A percentile compares a stretch with the other conserved stretches of the same genome.
These are phyloP conservation scores for Chaetogeoica ovagalla DNA, from an alignment of 2,888 invertebrate species.

Conservation along the genomic window DNA sequence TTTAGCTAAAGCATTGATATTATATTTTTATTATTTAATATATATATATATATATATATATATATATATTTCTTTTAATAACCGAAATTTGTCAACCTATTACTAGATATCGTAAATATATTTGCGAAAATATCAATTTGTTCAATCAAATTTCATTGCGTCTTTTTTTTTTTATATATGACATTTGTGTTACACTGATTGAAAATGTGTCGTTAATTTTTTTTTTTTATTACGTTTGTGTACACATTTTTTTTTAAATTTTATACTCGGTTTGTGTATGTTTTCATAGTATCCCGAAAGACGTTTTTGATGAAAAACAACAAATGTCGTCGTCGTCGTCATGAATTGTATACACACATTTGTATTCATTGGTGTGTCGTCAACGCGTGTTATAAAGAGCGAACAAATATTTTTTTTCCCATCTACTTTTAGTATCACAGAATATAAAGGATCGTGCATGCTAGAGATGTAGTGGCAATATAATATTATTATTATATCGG, in stretches of 20 bases:
- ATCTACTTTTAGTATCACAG: too few relatives aligned
- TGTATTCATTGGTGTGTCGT: neutral
- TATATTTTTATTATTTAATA: neutral
- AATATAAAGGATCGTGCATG: too few relatives aligned
- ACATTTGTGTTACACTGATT: constrained; percentile 13
- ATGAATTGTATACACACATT: neutral
- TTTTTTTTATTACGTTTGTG: constrained; percentile 9
- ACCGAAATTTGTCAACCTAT: neutral
- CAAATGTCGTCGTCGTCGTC: constrained; percentile 7
- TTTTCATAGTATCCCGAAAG: neutral
- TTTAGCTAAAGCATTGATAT: neutral
- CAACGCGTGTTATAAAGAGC: neutral
- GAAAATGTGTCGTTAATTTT: neutral
- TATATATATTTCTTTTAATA: neutral
- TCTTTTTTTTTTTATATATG: constrained; percentile 21
- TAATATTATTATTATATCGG: too few relatives aligned
- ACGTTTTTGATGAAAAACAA: constrained; percentile 3
- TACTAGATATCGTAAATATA: neutral
- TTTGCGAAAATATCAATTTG: constrained; percentile 2
- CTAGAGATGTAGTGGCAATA: too few relatives aligned
- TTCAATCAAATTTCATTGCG: constrained; percentile 8
- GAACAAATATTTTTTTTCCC: too few relatives aligned
- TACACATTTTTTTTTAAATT: neutral
- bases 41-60: too few relatives aligned
- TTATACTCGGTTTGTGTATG: neutral